Conservation (phyloP, 2,888 invertebrate species). For the Lottia scabra region DNA sequence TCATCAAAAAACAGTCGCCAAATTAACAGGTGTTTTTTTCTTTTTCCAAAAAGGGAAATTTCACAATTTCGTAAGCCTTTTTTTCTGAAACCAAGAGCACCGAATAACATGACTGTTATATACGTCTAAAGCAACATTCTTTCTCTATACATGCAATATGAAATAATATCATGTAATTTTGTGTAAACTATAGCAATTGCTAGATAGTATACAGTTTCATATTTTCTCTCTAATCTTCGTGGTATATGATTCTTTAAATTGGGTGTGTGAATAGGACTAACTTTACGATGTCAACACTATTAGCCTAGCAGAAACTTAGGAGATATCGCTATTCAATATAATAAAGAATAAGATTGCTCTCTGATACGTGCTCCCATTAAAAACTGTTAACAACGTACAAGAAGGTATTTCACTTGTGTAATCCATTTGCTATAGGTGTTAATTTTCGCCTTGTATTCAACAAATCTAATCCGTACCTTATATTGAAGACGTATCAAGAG, state of each 20-base stretch:
- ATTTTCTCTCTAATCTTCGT: neutral
- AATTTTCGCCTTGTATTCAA: slow-evolving; percentile 18
- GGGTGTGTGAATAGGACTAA: slow-evolving; percentile 2
- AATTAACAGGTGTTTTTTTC: no score
- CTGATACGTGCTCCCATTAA: slow-evolving; percentile 16
- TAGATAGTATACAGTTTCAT: no score
- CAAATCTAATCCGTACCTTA: neutral
- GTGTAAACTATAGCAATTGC: no score
- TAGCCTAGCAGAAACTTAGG: neutral
- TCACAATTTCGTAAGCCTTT: no score
- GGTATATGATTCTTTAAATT: neutral
- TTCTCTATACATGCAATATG: no score
- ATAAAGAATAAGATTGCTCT: slow-evolving; percentile 1
- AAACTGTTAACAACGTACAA: slow-evolving; percentile 31
- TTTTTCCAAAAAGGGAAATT: no score
- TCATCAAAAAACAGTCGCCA: no score
- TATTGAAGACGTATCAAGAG: neutral
- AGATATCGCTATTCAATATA: neutral
- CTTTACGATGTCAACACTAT: slow-evolving; percentile 1
- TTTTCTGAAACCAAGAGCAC: no score
- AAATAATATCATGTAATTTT: no score
- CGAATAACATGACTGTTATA: no score
- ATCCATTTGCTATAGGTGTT: slow-evolving; percentile 44
- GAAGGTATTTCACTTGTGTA: slow-evolving; percentile 38
- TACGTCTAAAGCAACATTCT: no score